Evolutionary conservation across 2,797 vertebrate genomes (phyloP).

Genomic region (Champsocephalus gunnari): DNA sequence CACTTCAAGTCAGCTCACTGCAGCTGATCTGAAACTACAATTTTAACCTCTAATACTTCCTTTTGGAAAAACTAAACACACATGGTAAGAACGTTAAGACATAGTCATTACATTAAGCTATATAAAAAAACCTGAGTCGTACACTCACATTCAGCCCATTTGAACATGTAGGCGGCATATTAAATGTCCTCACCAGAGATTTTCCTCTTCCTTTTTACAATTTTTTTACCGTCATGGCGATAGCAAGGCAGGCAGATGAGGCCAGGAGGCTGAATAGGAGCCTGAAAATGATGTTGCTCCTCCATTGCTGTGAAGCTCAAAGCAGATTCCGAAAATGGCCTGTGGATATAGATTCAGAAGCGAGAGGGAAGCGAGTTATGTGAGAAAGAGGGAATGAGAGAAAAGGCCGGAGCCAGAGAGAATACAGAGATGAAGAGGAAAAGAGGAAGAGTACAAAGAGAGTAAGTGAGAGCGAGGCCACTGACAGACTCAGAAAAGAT

Average conservation of each 20-base stretch:
- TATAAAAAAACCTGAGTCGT: conserved; percentile 39
- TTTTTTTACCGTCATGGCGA: conserved; percentile 5
- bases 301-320: conserved; percentile 52
- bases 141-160: conserved; percentile 48
- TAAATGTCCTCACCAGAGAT: conserved; percentile 60
- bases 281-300: conserved; percentile 58
- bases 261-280: conserved; percentile 50
- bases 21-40: conserved; percentile 11
- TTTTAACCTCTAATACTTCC: conserved; percentile 34
- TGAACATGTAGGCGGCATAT: conserved; percentile 63
- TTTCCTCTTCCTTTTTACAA: conserved; percentile 24
- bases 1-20: conserved; percentile 1
- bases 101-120: conserved; percentile 51
- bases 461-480: conserved; percentile 17
- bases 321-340: conserved; percentile 67
- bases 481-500: conserved; percentile 46
- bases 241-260: conserved; percentile 51
- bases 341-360: conserved; percentile 59
- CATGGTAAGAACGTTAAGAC: conserved; percentile 53
- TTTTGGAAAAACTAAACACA: conserved; percentile 25
- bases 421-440: conserved; percentile 29
- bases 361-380: conserved; percentile 30
- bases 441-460: conserved; percentile 37
- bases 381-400: conserved; percentile 38
- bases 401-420: conserved; percentile 24